Conservation (phyloP, 2,888 invertebrate genomes). For the Drosophila falleni region DNA sequence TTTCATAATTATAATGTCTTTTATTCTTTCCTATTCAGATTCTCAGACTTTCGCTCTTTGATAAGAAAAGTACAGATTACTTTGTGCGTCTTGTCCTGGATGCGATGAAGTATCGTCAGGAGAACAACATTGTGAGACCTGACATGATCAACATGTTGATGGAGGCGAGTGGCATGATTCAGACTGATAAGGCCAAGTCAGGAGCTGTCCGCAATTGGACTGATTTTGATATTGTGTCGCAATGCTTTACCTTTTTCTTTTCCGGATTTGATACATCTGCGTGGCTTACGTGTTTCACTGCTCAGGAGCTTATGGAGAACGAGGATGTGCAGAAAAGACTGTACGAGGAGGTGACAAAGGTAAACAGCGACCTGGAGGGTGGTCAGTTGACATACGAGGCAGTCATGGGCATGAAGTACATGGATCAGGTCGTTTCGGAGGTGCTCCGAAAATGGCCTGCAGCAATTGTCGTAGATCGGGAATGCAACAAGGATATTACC, state of each 20-base stretch:
- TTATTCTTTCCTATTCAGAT: slow-evolving; percentile 40
- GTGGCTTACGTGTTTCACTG: slow-evolving; percentile 86
- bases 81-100: slow-evolving; percentile 85
- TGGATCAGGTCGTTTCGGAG: slow-evolving; percentile 87
- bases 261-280: slow-evolving; percentile 87
- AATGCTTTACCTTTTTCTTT: slow-evolving; percentile 87
- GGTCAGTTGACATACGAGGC: slow-evolving; percentile 87
- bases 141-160: slow-evolving; percentile 87
- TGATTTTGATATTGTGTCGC: slow-evolving; percentile 87
- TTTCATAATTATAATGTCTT: not conserved
- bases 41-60: slow-evolving; percentile 81
- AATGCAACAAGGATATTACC: slow-evolving; percentile 86
- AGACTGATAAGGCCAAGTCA: slow-evolving; percentile 66
- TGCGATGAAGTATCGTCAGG: slow-evolving; percentile 86
- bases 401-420: slow-evolving; percentile 87
- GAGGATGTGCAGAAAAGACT: slow-evolving; percentile 87
- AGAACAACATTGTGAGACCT: slow-evolving; percentile 85
- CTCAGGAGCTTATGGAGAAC: slow-evolving; percentile 87
- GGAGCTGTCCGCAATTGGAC: slow-evolving; percentile 75
- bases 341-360: slow-evolving; percentile 86
- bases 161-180: slow-evolving; percentile 85
- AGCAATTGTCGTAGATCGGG: slow-evolving; percentile 85
- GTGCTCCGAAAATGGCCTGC: slow-evolving; percentile 87
- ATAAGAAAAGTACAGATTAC: slow-evolving; percentile 81
- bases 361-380: slow-evolving; percentile 83